A percentile compares a stretch with the other conserved stretches of the same genome.
Conservation (phyloP, 2,113 vertebrate genomes). For the Muntiacus reevesi region DNA sequence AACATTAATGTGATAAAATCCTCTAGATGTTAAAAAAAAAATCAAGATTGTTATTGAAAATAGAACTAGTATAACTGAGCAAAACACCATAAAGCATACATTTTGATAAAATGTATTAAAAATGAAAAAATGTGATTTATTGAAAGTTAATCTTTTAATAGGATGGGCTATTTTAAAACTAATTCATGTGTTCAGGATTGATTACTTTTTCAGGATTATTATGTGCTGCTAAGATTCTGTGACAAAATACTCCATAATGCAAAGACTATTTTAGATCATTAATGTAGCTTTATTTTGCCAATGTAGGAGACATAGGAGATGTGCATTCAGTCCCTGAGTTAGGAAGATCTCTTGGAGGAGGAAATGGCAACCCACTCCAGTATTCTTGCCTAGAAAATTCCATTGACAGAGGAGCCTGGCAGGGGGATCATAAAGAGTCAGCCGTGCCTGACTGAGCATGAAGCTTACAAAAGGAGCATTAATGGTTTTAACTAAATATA, state of each 20-base stretch:
- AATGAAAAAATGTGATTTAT: not conserved
- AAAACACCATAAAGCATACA: not conserved
- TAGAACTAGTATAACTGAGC: not conserved
- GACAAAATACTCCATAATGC: not conserved
- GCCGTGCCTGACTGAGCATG: not conserved
- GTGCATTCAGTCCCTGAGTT: not conserved
- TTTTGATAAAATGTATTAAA: not conserved
- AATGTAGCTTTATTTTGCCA: not conserved
- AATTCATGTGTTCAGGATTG: not conserved
- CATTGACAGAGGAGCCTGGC: not conserved
- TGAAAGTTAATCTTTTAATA: not conserved
- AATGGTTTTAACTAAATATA: not conserved
- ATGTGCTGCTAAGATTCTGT: not conserved
- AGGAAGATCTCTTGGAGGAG: not conserved
- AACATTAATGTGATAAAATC: not conserved
- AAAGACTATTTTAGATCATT: not conserved
- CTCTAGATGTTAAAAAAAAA: not conserved
- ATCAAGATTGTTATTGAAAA: not conserved
- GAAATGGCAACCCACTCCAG: not conserved
- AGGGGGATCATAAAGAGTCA: not conserved
- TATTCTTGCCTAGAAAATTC: not conserved
- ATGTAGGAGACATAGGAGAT: not conserved
- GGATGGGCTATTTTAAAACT: not conserved
- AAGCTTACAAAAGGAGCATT: not conserved
- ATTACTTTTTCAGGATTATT: not conserved